Evolutionary conservation across 2,113 vertebrate genomes (phyloP).

Genomic region (Equus przewalskii): DNA sequence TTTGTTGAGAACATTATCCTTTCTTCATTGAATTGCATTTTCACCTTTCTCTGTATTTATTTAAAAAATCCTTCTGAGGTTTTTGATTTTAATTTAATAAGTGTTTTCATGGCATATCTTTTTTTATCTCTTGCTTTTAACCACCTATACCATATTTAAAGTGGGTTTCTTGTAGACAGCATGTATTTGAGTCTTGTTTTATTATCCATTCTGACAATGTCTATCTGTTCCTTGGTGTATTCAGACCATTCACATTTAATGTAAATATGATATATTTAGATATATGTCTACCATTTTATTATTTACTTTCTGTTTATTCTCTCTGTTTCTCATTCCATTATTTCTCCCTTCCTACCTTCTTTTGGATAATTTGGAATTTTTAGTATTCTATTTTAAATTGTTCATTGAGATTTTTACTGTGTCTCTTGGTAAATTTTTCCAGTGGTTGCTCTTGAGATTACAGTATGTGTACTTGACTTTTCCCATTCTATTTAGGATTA

Average conservation of each 20-base stretch:
- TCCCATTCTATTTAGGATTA: neutral
- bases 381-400: neutral
- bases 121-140: conserved; percentile 19
- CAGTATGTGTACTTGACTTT: neutral
- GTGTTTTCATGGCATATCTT: neutral
- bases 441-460: neutral
- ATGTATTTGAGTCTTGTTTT: conserved; percentile 17
- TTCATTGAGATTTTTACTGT: conserved; percentile 29
- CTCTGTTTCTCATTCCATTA: conserved; percentile 2
- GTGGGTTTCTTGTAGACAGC: neutral
- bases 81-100: conserved; percentile 39
- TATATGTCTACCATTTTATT: neutral
- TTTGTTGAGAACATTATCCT: conserved; percentile 25
- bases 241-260: neutral
- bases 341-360: conserved; percentile 1
- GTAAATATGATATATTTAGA: neutral
- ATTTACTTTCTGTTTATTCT: conserved; percentile 14
- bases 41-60: neutral
- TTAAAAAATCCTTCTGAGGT: neutral
- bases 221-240: neutral
- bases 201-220: neutral
- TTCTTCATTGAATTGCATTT: conserved; percentile 17
- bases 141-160: neutral
- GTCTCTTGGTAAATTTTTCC: conserved; percentile 22
- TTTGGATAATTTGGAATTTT: neutral